A percentile compares a stretch with the other conserved stretches of the same genome.
Evolutionary conservation across 2,113 vertebrate species (phyloP).

Genomic region (Piaya cayana): DNA sequence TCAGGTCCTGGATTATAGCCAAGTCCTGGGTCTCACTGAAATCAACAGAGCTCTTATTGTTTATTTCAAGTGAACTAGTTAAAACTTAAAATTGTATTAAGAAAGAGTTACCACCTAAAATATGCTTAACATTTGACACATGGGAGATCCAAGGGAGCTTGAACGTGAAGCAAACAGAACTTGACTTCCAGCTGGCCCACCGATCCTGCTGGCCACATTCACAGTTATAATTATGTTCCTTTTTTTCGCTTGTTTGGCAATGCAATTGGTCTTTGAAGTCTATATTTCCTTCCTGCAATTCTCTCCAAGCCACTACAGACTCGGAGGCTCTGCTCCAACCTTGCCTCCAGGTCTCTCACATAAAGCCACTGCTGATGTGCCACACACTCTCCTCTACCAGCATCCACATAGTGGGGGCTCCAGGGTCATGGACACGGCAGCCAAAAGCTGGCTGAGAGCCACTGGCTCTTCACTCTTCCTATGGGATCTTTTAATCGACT

Average conservation of each 20-base stretch:
- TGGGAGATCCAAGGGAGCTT: neutral
- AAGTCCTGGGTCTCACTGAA: neutral
- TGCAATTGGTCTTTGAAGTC: neutral
- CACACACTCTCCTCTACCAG: neutral
- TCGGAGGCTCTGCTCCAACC: neutral
- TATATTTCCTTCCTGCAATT: neutral
- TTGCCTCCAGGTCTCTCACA: neutral
- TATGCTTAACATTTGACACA: neutral
- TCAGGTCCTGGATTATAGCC: neutral
- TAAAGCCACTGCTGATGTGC: neutral
- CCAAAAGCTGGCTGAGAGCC: neutral
- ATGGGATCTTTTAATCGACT: neutral
- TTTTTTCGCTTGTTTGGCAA: neutral
- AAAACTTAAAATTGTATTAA: neutral
- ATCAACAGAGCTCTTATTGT: neutral
- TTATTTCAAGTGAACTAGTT: neutral
- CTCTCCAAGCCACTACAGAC: neutral
- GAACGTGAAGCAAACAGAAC: neutral
- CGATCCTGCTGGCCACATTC: neutral
- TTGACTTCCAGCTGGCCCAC: neutral
- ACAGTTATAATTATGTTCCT: neutral
- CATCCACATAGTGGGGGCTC: neutral
- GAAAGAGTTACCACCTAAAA: neutral
- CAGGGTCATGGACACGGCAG: rapidly evolving
- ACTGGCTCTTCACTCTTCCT: neutral